Evolutionary conservation across 2,888 invertebrate genomes (phyloP).

Genomic region (Cataglyphis livida): DNA sequence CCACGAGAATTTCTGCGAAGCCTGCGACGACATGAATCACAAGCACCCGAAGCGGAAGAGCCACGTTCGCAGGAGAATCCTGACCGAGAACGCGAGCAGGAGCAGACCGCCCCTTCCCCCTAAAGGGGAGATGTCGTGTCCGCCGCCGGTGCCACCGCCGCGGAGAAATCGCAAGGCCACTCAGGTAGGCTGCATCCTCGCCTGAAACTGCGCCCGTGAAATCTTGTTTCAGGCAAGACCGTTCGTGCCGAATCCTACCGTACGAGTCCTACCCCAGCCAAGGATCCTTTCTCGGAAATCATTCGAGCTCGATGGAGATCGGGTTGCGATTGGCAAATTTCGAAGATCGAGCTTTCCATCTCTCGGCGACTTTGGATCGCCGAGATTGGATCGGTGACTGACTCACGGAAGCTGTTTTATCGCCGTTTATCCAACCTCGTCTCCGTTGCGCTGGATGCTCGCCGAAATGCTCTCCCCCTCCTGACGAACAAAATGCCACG

Average conservation of each 20-base stretch:
- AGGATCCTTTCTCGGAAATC: conserved; percentile 14
- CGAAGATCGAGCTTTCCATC: conserved; percentile 7
- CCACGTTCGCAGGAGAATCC: conserved; percentile 88
- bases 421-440: conserved; percentile 24
- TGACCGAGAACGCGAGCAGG: conserved; percentile 65
- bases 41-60: conserved; percentile 95
- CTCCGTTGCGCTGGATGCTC: conserved; percentile 42
- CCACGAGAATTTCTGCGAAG: conserved; percentile 94
- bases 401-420: conserved; percentile 15
- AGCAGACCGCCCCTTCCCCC: conserved; percentile 90
- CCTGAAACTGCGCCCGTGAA: conserved; percentile 72
- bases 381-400: conserved; percentile 26
- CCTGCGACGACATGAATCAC: conserved; percentile 98
- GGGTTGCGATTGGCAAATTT: conserved; percentile 56
- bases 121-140: conserved; percentile 87
- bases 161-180: conserved; percentile 86
- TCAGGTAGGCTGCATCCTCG: conserved; percentile 84
- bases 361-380: conserved; percentile 10
- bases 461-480: not conserved
- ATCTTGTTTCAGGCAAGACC: conserved; percentile 69
- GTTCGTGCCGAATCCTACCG: conserved; percentile 11
- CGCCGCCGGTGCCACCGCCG: conserved; percentile 89
- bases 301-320: conserved; percentile 56
- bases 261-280: conserved; percentile 30
- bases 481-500: not conserved